phyloP scores from a whole-genome alignment of 2,888 invertebrate species.

The Drosophila robusta region DNA sequence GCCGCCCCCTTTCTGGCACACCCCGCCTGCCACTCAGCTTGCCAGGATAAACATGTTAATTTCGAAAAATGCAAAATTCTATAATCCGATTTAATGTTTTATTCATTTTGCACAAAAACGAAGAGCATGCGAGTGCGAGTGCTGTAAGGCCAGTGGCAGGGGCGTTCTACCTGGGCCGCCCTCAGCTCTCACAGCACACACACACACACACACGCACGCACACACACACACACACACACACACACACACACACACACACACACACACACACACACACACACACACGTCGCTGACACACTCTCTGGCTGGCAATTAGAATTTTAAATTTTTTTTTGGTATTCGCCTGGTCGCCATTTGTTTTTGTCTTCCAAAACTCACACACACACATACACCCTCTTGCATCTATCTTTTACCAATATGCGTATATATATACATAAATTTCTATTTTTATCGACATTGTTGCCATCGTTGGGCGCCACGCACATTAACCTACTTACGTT shows the following conservation, averaged over 20 bases:
- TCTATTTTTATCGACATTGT: conserved; percentile 70
- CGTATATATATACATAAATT: conserved; percentile 18
- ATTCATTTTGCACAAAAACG: conserved; percentile 72
- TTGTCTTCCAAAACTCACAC: conserved; percentile 40
- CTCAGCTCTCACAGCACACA: conserved; percentile 22
- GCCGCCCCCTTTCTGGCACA: neutral
- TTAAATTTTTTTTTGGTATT: conserved; percentile 59
- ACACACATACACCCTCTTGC: conserved; percentile 12
- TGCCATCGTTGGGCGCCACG: conserved; percentile 44
- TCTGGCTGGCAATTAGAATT: conserved; percentile 71
- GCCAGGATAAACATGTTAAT: conserved; percentile 79
- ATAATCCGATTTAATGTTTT: conserved; percentile 82
- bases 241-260: conserved; percentile 31
- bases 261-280: conserved; percentile 25
- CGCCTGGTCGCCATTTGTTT: conserved; percentile 58
- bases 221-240: conserved; percentile 15
- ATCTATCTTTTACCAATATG: neutral
- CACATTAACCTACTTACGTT: conserved; percentile 74
- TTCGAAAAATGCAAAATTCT: conserved; percentile 80
- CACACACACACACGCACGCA: conserved; percentile 30
- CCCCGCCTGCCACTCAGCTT: conserved; percentile 24
- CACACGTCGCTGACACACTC: conserved; percentile 34
- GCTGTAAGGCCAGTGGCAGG: neutral
- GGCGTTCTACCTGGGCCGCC: conserved; percentile 24
- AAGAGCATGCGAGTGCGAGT: conserved; percentile 33